These are phyloP conservation scores for Nasonovia ribisnigri DNA, from an alignment of 2,888 invertebrate genomes.

Conservation along the genomic window DNA sequence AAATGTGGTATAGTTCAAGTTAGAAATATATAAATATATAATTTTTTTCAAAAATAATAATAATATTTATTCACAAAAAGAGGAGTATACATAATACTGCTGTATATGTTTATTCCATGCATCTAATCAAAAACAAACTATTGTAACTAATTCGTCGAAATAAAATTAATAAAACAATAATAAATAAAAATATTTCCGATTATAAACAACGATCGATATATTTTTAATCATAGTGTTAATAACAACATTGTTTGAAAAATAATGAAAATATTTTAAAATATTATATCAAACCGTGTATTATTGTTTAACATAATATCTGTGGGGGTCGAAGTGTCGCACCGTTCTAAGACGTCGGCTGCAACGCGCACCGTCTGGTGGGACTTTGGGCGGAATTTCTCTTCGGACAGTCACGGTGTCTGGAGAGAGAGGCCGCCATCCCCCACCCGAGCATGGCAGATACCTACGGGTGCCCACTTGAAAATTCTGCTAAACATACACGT, in stretches of 20 bases:
- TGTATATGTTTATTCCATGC: not conserved
- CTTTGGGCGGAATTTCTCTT: too few relatives aligned
- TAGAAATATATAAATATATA: too few relatives aligned
- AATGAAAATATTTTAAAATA: not conserved
- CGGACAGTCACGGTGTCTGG: too few relatives aligned
- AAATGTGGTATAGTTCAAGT: too few relatives aligned
- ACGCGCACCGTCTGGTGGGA: too few relatives aligned
- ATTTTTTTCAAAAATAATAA: not conserved
- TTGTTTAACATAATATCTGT: not conserved
- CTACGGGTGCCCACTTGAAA: too few relatives aligned
- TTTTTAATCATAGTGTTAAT: not conserved
- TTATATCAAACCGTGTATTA: not conserved
- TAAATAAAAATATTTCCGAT: not conserved
- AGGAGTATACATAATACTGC: too few relatives aligned
- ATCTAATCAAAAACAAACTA: not conserved
- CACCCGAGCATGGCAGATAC: too few relatives aligned
- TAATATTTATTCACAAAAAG: not conserved
- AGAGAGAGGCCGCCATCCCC: too few relatives aligned
- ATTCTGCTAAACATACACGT: too few relatives aligned
- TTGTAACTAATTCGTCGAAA: not conserved
- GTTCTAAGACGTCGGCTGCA: too few relatives aligned
- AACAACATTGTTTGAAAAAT: not conserved
- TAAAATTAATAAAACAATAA: not conserved
- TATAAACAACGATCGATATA: not conserved
- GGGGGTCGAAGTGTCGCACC: too few relatives aligned